Evolutionary conservation across 2,797 vertebrate species (phyloP).

Genomic region (Calcarius lapponicus): DNA sequence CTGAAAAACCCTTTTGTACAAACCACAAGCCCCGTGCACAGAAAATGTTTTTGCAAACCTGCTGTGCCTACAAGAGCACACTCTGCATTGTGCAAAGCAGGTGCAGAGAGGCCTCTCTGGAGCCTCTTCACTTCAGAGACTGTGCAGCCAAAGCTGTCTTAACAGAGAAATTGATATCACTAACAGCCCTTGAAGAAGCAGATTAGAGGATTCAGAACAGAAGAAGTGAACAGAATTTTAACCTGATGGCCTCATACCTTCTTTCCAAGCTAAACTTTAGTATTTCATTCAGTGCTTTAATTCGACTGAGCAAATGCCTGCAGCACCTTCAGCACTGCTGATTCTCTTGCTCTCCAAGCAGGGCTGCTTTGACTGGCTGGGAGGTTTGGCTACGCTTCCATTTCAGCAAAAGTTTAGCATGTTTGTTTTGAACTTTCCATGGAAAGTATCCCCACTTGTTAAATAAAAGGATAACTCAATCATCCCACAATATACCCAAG

Average conservation of each 20-base stretch:
- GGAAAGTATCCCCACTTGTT: not conserved
- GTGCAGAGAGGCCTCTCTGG: not conserved
- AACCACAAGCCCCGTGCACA: not conserved
- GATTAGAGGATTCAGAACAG: not conserved
- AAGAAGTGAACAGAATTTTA: not conserved
- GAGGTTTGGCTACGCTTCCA: not conserved
- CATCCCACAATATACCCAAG: not conserved
- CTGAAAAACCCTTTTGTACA: not conserved
- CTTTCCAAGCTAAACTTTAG: not conserved
- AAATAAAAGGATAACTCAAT: not conserved
- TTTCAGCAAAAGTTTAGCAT: not conserved
- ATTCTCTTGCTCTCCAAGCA: not conserved
- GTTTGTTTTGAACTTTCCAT: not conserved
- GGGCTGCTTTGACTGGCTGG: not conserved
- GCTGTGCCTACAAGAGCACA: not conserved
- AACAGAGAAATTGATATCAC: not conserved
- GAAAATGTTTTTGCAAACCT: not conserved
- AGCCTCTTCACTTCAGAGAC: not conserved
- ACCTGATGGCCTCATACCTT: accelerated
- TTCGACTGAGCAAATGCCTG: not conserved
- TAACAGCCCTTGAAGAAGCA: not conserved
- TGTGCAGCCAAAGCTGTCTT: not conserved
- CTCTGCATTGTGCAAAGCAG: not conserved
- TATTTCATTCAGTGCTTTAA: not conserved
- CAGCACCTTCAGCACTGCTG: not conserved